Conservation (phyloP, 2,888 invertebrate species). For the Nomada goodeniana region DNA sequence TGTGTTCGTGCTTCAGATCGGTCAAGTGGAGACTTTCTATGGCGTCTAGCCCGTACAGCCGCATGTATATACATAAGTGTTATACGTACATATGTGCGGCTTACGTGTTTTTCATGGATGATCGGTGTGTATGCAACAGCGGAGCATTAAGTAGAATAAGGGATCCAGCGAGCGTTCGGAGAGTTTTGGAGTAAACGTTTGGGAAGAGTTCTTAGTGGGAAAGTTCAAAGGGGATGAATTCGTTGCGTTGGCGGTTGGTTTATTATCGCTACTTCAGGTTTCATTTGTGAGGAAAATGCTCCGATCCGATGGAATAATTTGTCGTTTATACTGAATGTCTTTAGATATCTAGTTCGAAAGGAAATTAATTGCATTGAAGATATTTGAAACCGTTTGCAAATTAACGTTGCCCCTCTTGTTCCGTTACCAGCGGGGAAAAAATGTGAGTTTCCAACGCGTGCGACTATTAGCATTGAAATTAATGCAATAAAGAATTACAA, state of each 20-base stretch:
- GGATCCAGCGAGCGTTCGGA: not conserved
- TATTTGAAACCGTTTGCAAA: not conserved
- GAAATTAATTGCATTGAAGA: not conserved
- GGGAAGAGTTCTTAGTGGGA: constrained; percentile 1
- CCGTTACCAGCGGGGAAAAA: too few relatives aligned
- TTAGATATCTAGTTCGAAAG: not conserved
- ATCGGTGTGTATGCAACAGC: constrained; percentile 4
- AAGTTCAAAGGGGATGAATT: constrained; percentile 5
- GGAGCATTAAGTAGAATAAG: constrained; percentile 6
- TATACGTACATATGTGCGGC: not conserved
- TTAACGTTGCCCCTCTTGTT: too few relatives aligned
- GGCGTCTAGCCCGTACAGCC: not conserved
- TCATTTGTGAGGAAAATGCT: not conserved
- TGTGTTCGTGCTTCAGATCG: constrained; percentile 8
- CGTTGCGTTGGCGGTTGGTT: not conserved
- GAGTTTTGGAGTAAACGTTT: constrained; percentile 16
- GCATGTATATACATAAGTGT: not conserved
- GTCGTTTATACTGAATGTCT: not conserved
- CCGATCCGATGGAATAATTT: not conserved
- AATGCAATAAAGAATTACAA: too few relatives aligned
- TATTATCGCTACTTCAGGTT: constrained; percentile 8
- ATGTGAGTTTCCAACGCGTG: too few relatives aligned
- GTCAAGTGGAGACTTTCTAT: constrained; percentile 3
- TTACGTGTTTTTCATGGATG: constrained; percentile 21
- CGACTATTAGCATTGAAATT: too few relatives aligned